Evolutionary conservation across 2,797 vertebrate species (phyloP), one percentile per base, ranked within the genome.

Genomic region (Macroramphosus scolopax): DNA sequence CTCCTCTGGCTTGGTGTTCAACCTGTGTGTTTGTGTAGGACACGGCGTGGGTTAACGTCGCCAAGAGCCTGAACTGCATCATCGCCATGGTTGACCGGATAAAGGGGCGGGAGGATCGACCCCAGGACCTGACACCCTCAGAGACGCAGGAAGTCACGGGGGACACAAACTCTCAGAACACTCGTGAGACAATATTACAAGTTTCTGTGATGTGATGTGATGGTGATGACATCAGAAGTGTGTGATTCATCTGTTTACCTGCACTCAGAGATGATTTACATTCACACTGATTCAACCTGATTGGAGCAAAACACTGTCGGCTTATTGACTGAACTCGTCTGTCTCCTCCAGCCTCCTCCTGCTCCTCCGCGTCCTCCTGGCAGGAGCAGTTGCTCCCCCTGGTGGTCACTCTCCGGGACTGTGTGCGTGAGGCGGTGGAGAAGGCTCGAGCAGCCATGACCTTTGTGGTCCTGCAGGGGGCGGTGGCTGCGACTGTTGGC

Each of bases 381-480:
- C 91, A 92, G 26, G 94, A 94, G 7, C 92, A 95, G 77, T 80
- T 98, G 18, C 91, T 92, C 17, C 92, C 93, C 0, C 89, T 96
- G 53, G 90, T 94, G 80, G 75, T 93, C n/a, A 91, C 92, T 0
- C 85, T 98, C 50, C 93, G 94, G 73, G 92, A 95, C 17, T 94
- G 94, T 18, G 94, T 97, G 70, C 86, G 73, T 0, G 95, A 97
- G 49, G 92, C 96, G 7, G 90, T 91, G 53, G 85, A 66, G 9
- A 87, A 89, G 55, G 94, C 94, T 1, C 87, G 77, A 40, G 84
- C 91, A 15, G 95, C 94, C 0, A 92, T 97, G 93, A 92, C 90
- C 0, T 95, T 95, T 18, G 92, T 97, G 30, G 78, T 97, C 34
- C 92, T 98, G 15, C 95, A 96, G 80, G 92, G 93, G 22, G 92